These are phyloP conservation scores for Morpho achilles DNA, from an alignment of 2,888 invertebrate species.

Conservation along the genomic window DNA sequence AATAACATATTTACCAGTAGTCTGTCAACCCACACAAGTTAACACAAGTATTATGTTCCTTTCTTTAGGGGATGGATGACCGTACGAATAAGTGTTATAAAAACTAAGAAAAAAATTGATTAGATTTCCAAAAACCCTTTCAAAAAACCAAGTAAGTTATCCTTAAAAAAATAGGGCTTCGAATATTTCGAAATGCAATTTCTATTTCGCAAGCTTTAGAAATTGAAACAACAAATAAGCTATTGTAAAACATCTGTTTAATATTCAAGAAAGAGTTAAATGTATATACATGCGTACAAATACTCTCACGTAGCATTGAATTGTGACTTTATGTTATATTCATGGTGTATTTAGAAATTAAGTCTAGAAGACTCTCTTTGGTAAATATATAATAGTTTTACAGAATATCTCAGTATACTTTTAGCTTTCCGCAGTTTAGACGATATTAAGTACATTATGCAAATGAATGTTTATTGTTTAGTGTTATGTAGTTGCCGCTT, in stretches of 20 bases:
- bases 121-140: neutral
- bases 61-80: no score
- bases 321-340: no score
- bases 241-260: slow-evolving; percentile 27
- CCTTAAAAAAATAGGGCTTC: neutral
- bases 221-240: slow-evolving; percentile 20
- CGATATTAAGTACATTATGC: neutral
- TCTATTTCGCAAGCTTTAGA: slow-evolving; percentile 20
- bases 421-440: neutral
- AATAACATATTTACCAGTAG: no score
- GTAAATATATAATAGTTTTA: no score
- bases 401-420: no score
- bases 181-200: slow-evolving; percentile 10
- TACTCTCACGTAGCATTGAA: slow-evolving; percentile 16
- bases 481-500: slow-evolving; percentile 2
- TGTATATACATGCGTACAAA: slow-evolving; percentile 31
- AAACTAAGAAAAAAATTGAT: no score
- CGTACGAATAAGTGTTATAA: no score
- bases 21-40: no score
- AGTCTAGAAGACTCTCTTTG: no score
- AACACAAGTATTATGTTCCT: no score
- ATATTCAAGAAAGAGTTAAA: slow-evolving; percentile 44
- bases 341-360: no score
- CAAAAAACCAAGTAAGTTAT: neutral
- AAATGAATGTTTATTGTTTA: slow-evolving; percentile 1